Evolutionary conservation across 2,797 vertebrate species (phyloP).

Genomic region (Catharus ustulatus): DNA sequence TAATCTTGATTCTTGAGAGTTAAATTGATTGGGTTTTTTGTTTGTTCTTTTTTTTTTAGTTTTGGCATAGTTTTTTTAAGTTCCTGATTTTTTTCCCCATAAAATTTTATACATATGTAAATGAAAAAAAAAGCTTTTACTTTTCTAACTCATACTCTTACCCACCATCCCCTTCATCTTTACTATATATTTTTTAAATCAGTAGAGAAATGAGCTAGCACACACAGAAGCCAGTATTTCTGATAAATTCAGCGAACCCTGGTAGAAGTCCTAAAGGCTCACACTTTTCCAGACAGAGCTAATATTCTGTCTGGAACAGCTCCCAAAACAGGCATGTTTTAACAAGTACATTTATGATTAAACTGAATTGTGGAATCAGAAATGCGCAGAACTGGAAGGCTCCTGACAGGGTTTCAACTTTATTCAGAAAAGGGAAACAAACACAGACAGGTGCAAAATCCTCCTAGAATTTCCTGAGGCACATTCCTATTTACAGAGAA

Average conservation of each 20-base stretch:
- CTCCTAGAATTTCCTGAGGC: not conserved
- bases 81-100: not conserved
- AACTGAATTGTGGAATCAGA: slow-evolving; percentile 1
- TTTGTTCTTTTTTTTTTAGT: not conserved
- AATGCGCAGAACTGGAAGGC: not conserved
- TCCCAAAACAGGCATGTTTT: slow-evolving; percentile 26
- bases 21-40: not conserved
- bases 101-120: not conserved
- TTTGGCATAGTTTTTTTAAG: not conserved
- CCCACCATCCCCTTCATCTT: not conserved
- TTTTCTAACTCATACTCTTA: not conserved
- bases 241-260: not conserved
- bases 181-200: not conserved
- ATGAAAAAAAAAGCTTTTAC: not conserved
- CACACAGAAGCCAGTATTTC: not conserved
- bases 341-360: slow-evolving; percentile 37
- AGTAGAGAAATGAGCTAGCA: not conserved
- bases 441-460: not conserved
- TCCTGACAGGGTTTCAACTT: not conserved
- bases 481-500: not conserved
- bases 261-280: not conserved
- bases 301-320: slow-evolving; percentile 21
- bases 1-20: not conserved
- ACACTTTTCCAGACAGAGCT: not conserved
- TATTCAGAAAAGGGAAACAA: not conserved